Percentiles rank a stretch among this genome's conserved stretches.
phyloP scores from a whole-genome alignment of 1,140 invertebrate species.

The Drosophila rufa region DNA sequence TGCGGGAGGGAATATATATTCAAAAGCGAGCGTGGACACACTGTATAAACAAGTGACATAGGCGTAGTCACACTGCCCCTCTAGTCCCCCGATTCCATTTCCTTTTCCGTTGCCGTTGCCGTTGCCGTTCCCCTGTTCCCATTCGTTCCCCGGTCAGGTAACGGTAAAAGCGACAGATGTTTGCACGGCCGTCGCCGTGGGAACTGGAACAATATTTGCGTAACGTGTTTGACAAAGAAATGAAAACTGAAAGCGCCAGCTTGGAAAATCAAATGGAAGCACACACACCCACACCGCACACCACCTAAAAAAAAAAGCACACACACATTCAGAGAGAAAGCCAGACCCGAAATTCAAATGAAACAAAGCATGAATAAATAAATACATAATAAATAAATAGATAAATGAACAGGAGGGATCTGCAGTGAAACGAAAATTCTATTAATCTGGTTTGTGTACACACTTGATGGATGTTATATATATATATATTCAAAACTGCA shows the following conservation, averaged over 20 bases:
- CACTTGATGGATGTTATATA: not conserved
- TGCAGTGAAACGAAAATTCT: not conserved
- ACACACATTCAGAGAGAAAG: conserved; percentile 17
- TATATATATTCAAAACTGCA: too few species aligned
- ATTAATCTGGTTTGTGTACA: conserved; percentile 7
- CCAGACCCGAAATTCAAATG: conserved; percentile 43
- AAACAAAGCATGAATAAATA: conserved; percentile 53
- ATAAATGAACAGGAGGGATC: conserved; percentile 32
- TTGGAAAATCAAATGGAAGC: conserved; percentile 81
- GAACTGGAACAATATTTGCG: conserved; percentile 82
- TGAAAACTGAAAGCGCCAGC: conserved; percentile 83
- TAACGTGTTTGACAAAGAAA: conserved; percentile 84
- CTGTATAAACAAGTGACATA: conserved; percentile 48
- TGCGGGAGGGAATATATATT: not conserved
- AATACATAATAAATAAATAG: conserved; percentile 42
- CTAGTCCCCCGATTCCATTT: conserved; percentile 5
- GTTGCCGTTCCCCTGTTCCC: conserved; percentile 25
- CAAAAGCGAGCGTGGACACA: conserved; percentile 32
- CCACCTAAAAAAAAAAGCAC: not conserved
- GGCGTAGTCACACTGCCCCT: conserved; percentile 20
- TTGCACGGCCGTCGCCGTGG: conserved; percentile 72
- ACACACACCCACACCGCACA: conserved; percentile 11
- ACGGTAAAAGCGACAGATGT: conserved; percentile 68
- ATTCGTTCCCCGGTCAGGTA: conserved; percentile 48
- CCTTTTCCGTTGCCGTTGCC: conserved; percentile 19